Evolutionary conservation across 2,113 vertebrate genomes (phyloP).

Genomic region (Regulus satrapa): DNA sequence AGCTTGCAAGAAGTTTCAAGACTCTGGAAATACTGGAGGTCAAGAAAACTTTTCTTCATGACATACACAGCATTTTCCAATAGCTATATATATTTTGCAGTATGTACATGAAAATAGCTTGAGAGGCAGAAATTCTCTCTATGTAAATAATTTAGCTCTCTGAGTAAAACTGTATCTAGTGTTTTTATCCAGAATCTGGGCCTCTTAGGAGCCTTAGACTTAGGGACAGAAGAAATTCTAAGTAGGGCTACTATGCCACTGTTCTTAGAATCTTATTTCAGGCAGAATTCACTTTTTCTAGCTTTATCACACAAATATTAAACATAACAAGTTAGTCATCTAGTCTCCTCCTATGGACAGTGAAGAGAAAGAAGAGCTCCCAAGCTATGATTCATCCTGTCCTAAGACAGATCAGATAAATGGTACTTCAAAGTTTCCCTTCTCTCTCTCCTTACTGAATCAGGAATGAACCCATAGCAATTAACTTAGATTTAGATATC

Average conservation of each 20-base stretch:
- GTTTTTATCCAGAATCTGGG: neutral
- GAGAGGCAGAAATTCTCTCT: neutral
- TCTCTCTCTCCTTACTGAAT: neutral
- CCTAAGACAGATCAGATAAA: neutral
- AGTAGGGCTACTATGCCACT: neutral
- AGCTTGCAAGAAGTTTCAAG: neutral
- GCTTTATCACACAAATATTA: neutral
- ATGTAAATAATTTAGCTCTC: neutral
- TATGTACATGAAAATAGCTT: neutral
- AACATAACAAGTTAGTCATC: neutral
- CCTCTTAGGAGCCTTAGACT: neutral
- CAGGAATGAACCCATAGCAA: neutral
- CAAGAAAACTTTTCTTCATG: neutral
- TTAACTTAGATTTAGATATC: constrained; percentile 29
- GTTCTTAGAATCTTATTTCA: neutral
- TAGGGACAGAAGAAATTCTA: neutral
- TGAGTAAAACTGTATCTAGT: neutral
- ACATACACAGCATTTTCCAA: neutral
- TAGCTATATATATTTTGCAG: neutral
- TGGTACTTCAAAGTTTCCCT: neutral
- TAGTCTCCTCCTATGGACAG: neutral
- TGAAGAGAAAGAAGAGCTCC: neutral
- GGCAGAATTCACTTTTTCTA: neutral
- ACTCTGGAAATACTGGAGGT: neutral
- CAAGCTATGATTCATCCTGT: neutral